Percentiles rank a stretch among this genome's conserved stretches.
phyloP scores from a whole-genome alignment of 1,140 invertebrate species.

The Caenorhabditis tropicalis region DNA sequence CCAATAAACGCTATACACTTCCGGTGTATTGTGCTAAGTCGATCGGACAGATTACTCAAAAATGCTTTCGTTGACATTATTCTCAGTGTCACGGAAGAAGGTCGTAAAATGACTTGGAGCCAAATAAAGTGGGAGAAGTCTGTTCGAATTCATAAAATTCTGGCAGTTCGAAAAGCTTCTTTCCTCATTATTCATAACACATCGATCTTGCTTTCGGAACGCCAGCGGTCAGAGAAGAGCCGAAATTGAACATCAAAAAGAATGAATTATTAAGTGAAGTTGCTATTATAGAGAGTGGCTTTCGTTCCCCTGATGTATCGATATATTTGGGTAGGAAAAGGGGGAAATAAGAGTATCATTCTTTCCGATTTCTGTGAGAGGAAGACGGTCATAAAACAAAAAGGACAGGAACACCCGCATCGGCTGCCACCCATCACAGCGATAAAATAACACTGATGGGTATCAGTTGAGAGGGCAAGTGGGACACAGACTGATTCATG shows the following conservation, averaged over 20 bases:
- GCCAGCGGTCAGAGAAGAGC: background rate
- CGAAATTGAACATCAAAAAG: slow-evolving; percentile 14
- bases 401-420: background rate
- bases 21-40: slow-evolving; percentile 32
- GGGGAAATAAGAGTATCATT: background rate
- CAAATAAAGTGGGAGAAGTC: background rate
- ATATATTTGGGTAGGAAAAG: background rate
- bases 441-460: background rate
- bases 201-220: slow-evolving; percentile 29
- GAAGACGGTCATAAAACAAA: slow-evolving; percentile 29
- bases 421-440: slow-evolving; percentile 13
- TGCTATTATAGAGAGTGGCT: background rate
- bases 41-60: slow-evolving; percentile 35
- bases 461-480: slow-evolving; percentile 1
- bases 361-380: background rate
- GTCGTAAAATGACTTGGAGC: slow-evolving; percentile 22
- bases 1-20: slow-evolving; percentile 1
- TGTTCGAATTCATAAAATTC: background rate
- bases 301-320: background rate
- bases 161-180: background rate
- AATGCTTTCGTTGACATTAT: background rate
- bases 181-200: slow-evolving; percentile 38
- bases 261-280: slow-evolving; percentile 42
- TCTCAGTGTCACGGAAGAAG: slow-evolving; percentile 35
- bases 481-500: background rate